Percentiles rank a stretch among this genome's conserved stretches.
Conservation (phyloP, 2,888 invertebrate genomes). For the Cylloceria caligata region DNA sequence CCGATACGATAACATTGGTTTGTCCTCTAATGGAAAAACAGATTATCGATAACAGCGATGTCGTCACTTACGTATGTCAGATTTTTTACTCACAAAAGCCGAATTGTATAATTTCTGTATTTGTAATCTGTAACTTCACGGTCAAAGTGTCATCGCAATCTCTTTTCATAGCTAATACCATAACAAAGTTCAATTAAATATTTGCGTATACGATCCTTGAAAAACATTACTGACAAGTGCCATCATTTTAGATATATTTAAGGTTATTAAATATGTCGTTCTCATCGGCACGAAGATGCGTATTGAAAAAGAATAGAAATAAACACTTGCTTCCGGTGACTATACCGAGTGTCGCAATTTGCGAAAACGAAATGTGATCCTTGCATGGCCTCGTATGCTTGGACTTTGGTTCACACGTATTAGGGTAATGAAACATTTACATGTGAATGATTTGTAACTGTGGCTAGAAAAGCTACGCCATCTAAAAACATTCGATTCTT, state of each 20-base stretch:
- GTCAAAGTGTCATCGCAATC: too few relatives aligned
- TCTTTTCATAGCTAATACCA: too few relatives aligned
- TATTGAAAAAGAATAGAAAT: not conserved
- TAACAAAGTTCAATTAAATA: too few relatives aligned
- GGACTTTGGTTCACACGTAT: conserved; percentile 31
- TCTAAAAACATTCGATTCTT: conserved; percentile 14
- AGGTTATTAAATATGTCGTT: not conserved
- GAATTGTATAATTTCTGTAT: too few relatives aligned
- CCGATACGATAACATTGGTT: not conserved
- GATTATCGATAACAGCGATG: too few relatives aligned
- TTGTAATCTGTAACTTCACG: too few relatives aligned
- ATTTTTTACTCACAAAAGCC: too few relatives aligned
- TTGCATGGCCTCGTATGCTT: conserved; percentile 10
- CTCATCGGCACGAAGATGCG: not conserved
- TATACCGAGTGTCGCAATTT: conserved; percentile 25
- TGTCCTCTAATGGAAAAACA: not conserved
- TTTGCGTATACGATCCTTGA: too few relatives aligned
- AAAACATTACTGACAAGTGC: not conserved
- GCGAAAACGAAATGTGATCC: conserved; percentile 42
- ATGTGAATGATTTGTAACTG: not conserved
- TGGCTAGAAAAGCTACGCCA: not conserved
- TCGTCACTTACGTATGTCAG: too few relatives aligned
- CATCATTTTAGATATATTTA: not conserved
- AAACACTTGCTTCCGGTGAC: conserved; percentile 9
- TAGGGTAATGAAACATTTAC: not conserved